These are phyloP conservation scores for Gymnosoma rotundatum DNA, from an alignment of 2,888 invertebrate species.

Conservation along the genomic window DNA sequence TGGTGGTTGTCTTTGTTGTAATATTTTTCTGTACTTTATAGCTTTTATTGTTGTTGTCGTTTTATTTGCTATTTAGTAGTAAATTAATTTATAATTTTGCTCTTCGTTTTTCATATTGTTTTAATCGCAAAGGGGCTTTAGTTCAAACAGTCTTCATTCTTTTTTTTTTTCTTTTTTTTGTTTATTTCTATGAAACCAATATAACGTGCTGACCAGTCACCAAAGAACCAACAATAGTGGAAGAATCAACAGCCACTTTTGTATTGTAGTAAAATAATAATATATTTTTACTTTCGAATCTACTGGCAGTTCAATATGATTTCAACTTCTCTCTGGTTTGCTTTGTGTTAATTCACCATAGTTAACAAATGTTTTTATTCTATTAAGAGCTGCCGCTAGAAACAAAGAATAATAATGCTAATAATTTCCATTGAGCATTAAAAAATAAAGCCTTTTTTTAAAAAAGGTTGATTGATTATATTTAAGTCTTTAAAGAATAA, in stretches of 20 bases:
- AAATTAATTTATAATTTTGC: conserved; percentile 62
- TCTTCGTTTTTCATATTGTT: conserved; percentile 61
- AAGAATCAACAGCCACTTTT: conserved; percentile 11
- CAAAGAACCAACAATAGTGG: conserved; percentile 37
- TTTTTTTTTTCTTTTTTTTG: conserved; percentile 37
- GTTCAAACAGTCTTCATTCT: conserved; percentile 47
- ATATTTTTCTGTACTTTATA: conserved; percentile 40
- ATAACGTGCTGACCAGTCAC: conserved; percentile 20
- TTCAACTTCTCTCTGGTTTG: conserved; percentile 45
- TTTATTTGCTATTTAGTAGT: conserved; percentile 7
- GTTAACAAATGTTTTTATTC: conserved; percentile 44
- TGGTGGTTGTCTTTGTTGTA: conserved; percentile 9
- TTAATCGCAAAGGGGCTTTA: conserved; percentile 40
- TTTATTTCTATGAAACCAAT: conserved; percentile 50
- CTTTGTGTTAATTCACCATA: conserved; percentile 35
- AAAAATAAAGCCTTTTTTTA: too few relatives aligned
- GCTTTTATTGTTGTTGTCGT: background rate
- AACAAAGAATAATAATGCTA: background rate
- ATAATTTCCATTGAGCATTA: too few relatives aligned
- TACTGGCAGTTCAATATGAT: conserved; percentile 56
- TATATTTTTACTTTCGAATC: conserved; percentile 61
- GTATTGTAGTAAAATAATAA: conserved; percentile 43
- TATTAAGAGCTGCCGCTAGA: conserved; percentile 21
- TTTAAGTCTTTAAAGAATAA: too few relatives aligned
- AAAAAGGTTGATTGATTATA: too few relatives aligned